Base-by-base conservation (phyloP, 2,797 vertebrate genomes). In the Tapirus indicus region DNA sequence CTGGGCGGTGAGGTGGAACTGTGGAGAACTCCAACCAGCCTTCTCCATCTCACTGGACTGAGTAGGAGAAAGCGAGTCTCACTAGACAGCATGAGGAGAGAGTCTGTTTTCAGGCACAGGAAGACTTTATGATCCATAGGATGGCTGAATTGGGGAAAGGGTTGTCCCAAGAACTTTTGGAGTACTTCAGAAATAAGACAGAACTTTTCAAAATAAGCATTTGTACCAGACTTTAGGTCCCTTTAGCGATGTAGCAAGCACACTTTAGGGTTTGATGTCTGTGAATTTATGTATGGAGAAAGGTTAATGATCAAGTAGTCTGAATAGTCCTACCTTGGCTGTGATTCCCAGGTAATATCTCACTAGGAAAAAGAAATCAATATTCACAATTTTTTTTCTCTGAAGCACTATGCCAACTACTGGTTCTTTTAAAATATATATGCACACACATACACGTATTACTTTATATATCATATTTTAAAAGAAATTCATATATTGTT, bases 391-490 rank as follows among this genome's bases (percentile, higher is more conserved):
- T 95, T 97, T 94, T 94, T 96, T 25, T 82, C 78, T 83, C 69
- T 87, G 69, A 97, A 96, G 60, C 38, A 77, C 69, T 95, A 32
- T 84, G 32, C 69, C 94, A 93, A 91, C 29, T 95, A 83, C 27
- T 68, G 52, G 29, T 49, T 80, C 83, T 35, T 88, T 91, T 47
- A 89, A 95, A 91, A 96, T 69, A 90, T 77, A 88, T 84, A 94
- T 60, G 16, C 38, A 47, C 6, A 32, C 71, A 91, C 8, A 41
- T n/a, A 25, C 38, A 74, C 21, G 17, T 79, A 86, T 91, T 75
- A 94, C 78, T 95, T 94, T 72, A 96, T 88, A 95, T 93, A 91
- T 91, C 92, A 95, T 78, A 5, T 80, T 95, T 97, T 69, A 91
- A 92, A 90, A 90, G 32, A 92, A 91, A 94, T 72, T 20, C 44